These are phyloP conservation scores for Amblyjoppa proteus DNA, from an alignment of 2,888 invertebrate genomes.

Conservation along the genomic window DNA sequence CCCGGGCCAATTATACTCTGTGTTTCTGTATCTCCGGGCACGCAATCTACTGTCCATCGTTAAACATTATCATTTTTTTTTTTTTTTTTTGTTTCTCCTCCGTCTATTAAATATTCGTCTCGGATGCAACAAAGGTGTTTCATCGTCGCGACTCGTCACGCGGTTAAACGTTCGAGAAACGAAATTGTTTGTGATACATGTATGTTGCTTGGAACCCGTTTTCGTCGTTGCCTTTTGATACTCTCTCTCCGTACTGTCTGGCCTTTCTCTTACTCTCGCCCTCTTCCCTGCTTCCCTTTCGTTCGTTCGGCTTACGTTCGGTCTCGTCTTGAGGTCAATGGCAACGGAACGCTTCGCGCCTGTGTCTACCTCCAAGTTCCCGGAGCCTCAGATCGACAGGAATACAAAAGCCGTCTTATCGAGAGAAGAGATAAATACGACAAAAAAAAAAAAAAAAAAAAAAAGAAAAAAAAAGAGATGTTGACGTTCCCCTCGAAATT, in stretches of 20 bases:
- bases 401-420: slow-evolving; percentile 8
- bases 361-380: slow-evolving; percentile 68
- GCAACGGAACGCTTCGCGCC: slow-evolving; percentile 60
- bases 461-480: no score
- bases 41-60: slow-evolving; percentile 21
- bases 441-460: neutral
- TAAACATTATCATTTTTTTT: slow-evolving; percentile 8
- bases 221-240: slow-evolving; percentile 52
- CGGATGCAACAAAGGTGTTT: neutral
- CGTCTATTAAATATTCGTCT: slow-evolving; percentile 35
- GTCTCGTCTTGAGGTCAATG: slow-evolving; percentile 69
- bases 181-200: slow-evolving; percentile 37
- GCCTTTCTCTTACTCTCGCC: slow-evolving; percentile 43
- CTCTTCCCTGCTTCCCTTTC: slow-evolving; percentile 60
- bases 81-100: slow-evolving; percentile 30
- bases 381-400: slow-evolving; percentile 72
- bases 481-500: neutral
- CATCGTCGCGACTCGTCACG: slow-evolving; percentile 30
- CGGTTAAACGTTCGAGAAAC: slow-evolving; percentile 27
- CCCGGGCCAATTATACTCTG: neutral
- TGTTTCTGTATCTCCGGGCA: slow-evolving; percentile 42
- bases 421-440: neutral
- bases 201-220: slow-evolving; percentile 54
- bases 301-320: slow-evolving; percentile 55
- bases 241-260: slow-evolving; percentile 17